Conservation (phyloP, 1,140 invertebrate species). For the Stegodyphus dumicola region DNA sequence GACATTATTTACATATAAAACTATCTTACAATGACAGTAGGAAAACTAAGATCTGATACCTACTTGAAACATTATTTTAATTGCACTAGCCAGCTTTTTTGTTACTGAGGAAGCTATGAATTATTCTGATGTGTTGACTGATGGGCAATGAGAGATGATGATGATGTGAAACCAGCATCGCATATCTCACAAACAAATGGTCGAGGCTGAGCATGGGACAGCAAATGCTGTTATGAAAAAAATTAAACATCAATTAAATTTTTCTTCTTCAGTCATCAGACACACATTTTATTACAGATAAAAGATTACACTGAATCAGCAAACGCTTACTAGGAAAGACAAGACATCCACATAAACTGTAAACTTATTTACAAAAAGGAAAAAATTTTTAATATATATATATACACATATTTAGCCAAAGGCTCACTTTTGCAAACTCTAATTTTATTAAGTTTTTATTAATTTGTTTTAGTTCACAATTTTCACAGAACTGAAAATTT, state of each 20-base stretch:
- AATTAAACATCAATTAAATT: neutral
- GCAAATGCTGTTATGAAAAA: constrained; percentile 64
- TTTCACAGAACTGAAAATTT: too few species aligned
- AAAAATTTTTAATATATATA: too few species aligned
- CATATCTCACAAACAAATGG: constrained; percentile 66
- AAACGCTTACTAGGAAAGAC: too few species aligned
- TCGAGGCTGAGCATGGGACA: constrained; percentile 65
- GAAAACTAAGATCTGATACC: neutral
- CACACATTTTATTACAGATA: neutral
- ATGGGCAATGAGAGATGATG: constrained; percentile 64
- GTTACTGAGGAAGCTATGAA: constrained; percentile 18
- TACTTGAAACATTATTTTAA: constrained; percentile 24
- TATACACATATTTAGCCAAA: too few species aligned
- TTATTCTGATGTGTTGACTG: constrained; percentile 63
- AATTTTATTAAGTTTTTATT: too few species aligned
- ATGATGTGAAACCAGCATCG: constrained; percentile 67
- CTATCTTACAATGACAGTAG: too few species aligned
- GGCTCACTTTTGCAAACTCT: too few species aligned
- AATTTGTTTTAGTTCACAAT: too few species aligned
- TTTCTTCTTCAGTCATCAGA: neutral
- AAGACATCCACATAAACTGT: too few species aligned
- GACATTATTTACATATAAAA: too few species aligned
- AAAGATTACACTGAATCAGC: neutral
- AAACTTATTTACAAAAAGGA: too few species aligned
- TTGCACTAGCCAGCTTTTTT: constrained; percentile 30